Percentiles rank a stretch among this genome's conserved stretches.
Evolutionary conservation across 2,113 vertebrate genomes (phyloP).

Genomic region (Pelecanoides urinatrix): DNA sequence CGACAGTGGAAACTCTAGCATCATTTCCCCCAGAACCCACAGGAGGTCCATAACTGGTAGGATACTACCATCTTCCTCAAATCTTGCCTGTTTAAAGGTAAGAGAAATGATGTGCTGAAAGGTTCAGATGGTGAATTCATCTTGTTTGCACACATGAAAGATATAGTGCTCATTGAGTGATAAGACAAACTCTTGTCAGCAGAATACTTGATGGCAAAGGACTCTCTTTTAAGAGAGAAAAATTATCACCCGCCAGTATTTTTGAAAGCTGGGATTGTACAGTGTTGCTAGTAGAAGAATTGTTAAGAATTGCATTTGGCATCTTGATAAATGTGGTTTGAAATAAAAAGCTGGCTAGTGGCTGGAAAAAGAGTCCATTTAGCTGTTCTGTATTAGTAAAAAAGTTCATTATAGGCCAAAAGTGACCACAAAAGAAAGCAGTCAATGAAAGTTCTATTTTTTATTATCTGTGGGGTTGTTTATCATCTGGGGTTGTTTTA

Average conservation of each 20-base stretch:
- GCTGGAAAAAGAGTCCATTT: not conserved
- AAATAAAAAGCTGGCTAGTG: not conserved
- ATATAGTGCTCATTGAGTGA: not conserved
- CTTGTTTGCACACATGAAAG: not conserved
- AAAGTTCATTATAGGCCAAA: not conserved
- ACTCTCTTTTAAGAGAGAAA: conserved; percentile 18
- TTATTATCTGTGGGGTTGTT: not conserved
- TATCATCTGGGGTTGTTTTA: not conserved
- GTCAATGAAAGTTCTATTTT: not conserved
- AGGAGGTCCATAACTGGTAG: not conserved
- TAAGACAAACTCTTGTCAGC: conserved; percentile 1
- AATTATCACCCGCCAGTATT: conserved; percentile 45
- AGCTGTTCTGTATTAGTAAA: not conserved
- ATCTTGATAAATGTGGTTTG: conserved; percentile 20
- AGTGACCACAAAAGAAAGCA: not conserved
- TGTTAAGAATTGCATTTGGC: conserved; percentile 9
- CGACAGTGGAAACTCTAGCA: not conserved
- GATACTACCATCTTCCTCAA: not conserved
- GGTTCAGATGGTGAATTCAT: not conserved
- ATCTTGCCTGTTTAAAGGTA: not conserved
- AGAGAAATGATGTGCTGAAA: not conserved
- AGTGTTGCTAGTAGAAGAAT: not conserved
- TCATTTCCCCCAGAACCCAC: not conserved
- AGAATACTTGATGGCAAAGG: not conserved
- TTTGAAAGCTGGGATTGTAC: conserved; percentile 18